Conservation (phyloP, 2,113 vertebrate genomes). For the Platichthys stellatus region DNA sequence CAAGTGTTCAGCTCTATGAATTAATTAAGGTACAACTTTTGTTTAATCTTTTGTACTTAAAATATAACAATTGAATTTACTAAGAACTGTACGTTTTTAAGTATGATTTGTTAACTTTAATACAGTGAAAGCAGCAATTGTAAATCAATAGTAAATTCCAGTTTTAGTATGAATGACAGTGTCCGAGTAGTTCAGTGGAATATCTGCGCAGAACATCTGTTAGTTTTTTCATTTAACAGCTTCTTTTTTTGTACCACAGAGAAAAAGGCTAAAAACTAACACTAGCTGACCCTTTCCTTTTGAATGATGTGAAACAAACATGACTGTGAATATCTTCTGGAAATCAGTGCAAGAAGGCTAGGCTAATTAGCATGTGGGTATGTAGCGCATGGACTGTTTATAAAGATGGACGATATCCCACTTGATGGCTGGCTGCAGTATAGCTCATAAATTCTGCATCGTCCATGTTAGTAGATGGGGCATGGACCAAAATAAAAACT, state of each 20-base stretch:
- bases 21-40: not conserved
- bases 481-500: too few relatives aligned
- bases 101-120: not conserved
- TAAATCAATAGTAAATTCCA: not conserved
- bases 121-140: not conserved
- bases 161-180: not conserved
- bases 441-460: too few relatives aligned
- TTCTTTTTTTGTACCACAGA: conserved; percentile 22
- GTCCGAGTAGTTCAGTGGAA: not conserved
- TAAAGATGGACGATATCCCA: too few relatives aligned
- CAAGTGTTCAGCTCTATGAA: not conserved
- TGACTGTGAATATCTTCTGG: not conserved
- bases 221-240: conserved; percentile 12
- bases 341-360: not conserved
- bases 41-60: not conserved
- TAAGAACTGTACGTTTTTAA: not conserved
- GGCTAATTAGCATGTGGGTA: too few relatives aligned
- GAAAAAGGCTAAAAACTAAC: not conserved
- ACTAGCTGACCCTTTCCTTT: not conserved
- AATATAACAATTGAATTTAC: not conserved
- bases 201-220: not conserved
- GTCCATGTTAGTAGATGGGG: too few relatives aligned
- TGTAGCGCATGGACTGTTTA: too few relatives aligned
- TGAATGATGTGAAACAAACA: not conserved
- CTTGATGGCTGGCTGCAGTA: too few relatives aligned